Evolutionary conservation across 1,140 invertebrate genomes (phyloP).

Genomic region (Neodiprion virginianus): DNA sequence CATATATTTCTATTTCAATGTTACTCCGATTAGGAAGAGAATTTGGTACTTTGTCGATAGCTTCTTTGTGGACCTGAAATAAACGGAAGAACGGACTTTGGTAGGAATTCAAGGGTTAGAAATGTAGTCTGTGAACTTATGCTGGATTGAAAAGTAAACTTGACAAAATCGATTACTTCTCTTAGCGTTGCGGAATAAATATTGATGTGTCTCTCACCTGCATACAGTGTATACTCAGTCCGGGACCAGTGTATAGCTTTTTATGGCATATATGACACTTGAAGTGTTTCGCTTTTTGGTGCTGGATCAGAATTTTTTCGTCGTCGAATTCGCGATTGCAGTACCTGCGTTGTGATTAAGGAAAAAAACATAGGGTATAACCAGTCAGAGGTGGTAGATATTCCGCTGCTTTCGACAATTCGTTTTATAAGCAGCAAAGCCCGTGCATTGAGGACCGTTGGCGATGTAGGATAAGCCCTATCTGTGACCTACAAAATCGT

Average conservation of each 20-base stretch:
- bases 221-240: slow-evolving; percentile 99
- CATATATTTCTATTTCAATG: slow-evolving; percentile 99
- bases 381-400: not conserved
- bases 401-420: not conserved
- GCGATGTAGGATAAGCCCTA: slow-evolving; percentile 36
- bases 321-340: slow-evolving; percentile 99
- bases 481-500: not conserved
- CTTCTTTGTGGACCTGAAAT: slow-evolving; percentile 97
- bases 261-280: slow-evolving; percentile 99
- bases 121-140: too few relatives aligned
- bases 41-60: slow-evolving; percentile 99
- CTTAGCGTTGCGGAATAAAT: too few relatives aligned
- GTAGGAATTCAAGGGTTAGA: slow-evolving; percentile 17
- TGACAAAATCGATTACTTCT: too few relatives aligned
- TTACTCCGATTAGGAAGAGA: slow-evolving; percentile 96
- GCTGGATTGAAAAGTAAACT: too few relatives aligned
- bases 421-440: slow-evolving; percentile 16
- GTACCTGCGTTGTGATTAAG: slow-evolving; percentile 75
- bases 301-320: slow-evolving; percentile 99
- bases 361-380: slow-evolving; percentile 39
- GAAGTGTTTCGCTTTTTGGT: slow-evolving; percentile 99
- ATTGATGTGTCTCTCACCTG: slow-evolving; percentile 72
- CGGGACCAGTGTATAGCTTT: slow-evolving; percentile 98
- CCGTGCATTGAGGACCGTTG: slow-evolving; percentile 35
- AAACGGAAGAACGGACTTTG: slow-evolving; percentile 18